phyloP scores from a whole-genome alignment of 2,113 vertebrate species.

The Cephalopterus ornatus region DNA sequence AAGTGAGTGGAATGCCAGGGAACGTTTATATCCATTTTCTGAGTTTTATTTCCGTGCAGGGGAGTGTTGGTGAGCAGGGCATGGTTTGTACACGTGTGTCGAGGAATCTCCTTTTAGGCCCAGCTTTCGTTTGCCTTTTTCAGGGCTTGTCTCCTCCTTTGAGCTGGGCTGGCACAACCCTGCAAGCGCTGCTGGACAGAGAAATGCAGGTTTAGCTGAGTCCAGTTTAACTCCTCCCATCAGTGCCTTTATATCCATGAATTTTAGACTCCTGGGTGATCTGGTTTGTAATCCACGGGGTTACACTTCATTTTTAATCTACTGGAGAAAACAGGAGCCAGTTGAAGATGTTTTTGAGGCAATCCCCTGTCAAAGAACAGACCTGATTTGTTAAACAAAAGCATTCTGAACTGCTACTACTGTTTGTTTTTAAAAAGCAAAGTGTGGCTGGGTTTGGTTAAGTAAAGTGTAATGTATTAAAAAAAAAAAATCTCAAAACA shows the following conservation, averaged over 20 bases:
- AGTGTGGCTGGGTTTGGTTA: neutral
- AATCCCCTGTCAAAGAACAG: neutral
- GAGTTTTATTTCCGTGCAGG: neutral
- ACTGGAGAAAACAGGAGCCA: neutral
- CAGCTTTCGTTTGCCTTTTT: neutral
- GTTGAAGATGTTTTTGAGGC: neutral
- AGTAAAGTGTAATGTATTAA: neutral
- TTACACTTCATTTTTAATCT: neutral
- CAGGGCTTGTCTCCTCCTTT: neutral
- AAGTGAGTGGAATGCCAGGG: neutral
- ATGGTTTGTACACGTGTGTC: neutral
- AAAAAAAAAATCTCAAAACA: constrained; percentile 33
- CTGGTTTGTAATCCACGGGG: neutral
- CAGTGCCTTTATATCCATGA: neutral
- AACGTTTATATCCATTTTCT: neutral
- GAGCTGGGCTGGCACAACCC: neutral
- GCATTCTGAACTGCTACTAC: neutral
- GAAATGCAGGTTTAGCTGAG: neutral
- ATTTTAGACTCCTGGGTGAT: neutral
- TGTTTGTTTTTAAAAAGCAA: neutral
- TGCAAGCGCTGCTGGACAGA: neutral
- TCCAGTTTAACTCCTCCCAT: neutral
- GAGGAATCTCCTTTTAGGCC: neutral
- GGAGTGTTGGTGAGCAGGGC: neutral
- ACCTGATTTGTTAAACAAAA: neutral